Evolutionary conservation across 2,113 vertebrate species (phyloP), one percentile per base, ranked within the genome.

Genomic region (Ammodytes dubius): DNA sequence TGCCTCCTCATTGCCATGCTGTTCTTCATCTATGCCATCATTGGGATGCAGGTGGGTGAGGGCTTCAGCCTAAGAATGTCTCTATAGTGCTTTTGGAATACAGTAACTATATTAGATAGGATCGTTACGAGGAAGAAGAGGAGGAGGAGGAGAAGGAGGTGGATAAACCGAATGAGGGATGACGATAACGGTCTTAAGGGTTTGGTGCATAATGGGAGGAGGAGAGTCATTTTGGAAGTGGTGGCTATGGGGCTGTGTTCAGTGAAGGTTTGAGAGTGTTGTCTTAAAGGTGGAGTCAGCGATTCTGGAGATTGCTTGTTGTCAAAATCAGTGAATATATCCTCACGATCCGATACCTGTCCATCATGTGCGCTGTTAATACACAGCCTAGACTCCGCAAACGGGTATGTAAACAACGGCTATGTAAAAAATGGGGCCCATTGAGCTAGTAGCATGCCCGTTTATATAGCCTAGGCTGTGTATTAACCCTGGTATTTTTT

Each of bases 11-110:
- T 96, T 63, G 95, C 95, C 91, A 96, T 96, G 95, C 93, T 96
- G 83, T 96, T 96, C 92, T 96, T 96, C 93, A 96, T 96, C 91
- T 96, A 96, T 13, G 95, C 95, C 91, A 96, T 96, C 87, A 96
- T 96, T 42, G 95, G 95, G 68, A 96, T 96, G 95, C 95, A 96
- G 95, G 95, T 96, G 88, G 86, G 94, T 86, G 59, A 79, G 59
- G 76, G 45, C 35, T 60, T 83, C 14, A 14, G 70, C 39, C 64
- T 81, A 17, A 74, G 66, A 74, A 37, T 19, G 9, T 39, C 37
- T 7, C 50, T 81, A 6, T 43, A 35, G 27, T 61, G 74, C 58
- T 84, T 81, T 70, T 17, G 63, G 70, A 72, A 77, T 66, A 39
- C 65, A 79, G 70, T 78, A 52, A 74, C 69, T 71, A 67, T 64